A percentile compares a stretch with the other conserved stretches of the same genome.
These are phyloP conservation scores for Altica lythri DNA, from an alignment of 2,888 invertebrate genomes.

Conservation along the genomic window DNA sequence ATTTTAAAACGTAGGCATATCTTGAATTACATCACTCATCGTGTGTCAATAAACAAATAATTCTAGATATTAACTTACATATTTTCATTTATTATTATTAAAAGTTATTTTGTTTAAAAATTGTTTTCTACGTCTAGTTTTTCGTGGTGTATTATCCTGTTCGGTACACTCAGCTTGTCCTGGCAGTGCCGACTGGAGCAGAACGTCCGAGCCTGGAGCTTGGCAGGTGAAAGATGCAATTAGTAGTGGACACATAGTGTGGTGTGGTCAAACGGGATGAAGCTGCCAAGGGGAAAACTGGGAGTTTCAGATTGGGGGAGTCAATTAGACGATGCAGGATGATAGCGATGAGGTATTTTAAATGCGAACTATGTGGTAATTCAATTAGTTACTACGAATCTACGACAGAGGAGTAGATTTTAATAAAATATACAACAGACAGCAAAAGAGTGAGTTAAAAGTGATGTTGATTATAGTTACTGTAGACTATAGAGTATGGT, in stretches of 20 bases:
- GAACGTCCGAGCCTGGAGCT: slow-evolving; percentile 1
- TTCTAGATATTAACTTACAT: too few relatives aligned
- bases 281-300: slow-evolving; percentile 7
- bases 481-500: too few relatives aligned
- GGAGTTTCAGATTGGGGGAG: slow-evolving; percentile 6
- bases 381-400: neutral
- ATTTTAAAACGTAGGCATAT: too few relatives aligned
- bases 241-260: slow-evolving; percentile 25
- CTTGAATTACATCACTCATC: too few relatives aligned
- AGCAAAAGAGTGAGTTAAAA: too few relatives aligned
- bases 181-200: slow-evolving; percentile 18
- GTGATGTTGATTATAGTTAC: too few relatives aligned
- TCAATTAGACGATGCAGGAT: slow-evolving; percentile 11
- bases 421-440: too few relatives aligned
- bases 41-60: too few relatives aligned
- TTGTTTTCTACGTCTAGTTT: too few relatives aligned
- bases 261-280: slow-evolving; percentile 19
- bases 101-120: too few relatives aligned
- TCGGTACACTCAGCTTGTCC: too few relatives aligned
- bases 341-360: slow-evolving; percentile 6
- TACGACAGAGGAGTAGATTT: neutral
- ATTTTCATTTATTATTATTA: too few relatives aligned
- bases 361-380: slow-evolving; percentile 3
- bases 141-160: slow-evolving; percentile 14
- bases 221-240: slow-evolving; percentile 37